Conservation (phyloP, 2,888 invertebrate genomes). For the Oscheius sp. region DNA sequence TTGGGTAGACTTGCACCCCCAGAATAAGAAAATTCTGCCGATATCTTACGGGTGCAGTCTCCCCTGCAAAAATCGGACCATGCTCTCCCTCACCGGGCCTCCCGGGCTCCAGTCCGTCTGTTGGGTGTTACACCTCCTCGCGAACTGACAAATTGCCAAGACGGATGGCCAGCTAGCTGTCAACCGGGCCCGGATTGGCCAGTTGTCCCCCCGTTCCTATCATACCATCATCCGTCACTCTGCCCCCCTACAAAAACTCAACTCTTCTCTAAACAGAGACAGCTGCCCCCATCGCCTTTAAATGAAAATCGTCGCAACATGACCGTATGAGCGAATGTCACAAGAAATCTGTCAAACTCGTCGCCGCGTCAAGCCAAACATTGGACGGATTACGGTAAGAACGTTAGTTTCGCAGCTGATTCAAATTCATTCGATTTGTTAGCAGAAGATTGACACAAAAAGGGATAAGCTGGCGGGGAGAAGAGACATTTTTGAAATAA, state of each 20-base stretch:
- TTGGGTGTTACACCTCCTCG: constrained; percentile 33
- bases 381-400: constrained; percentile 32
- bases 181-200: neutral
- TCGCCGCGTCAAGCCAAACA: constrained; percentile 34
- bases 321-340: constrained; percentile 27
- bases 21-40: neutral
- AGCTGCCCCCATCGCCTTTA: constrained; percentile 11
- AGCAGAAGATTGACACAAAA: neutral
- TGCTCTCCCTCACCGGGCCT: neutral
- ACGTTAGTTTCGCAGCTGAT: constrained; percentile 28
- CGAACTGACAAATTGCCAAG: constrained; percentile 35
- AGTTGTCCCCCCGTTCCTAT: constrained; percentile 32
- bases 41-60: no score
- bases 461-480: neutral
- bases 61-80: neutral
- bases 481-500: no score
- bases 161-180: constrained; percentile 28
- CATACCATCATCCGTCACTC: constrained; percentile 35
- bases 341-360: constrained; percentile 27
- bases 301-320: constrained; percentile 24
- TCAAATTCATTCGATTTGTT: constrained; percentile 24
- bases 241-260: constrained; percentile 35
- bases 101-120: constrained; percentile 25
- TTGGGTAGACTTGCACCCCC: neutral
- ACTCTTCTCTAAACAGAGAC: neutral